Evolutionary conservation across 2,797 vertebrate genomes (phyloP).

Genomic region (Myotis pilosus): DNA sequence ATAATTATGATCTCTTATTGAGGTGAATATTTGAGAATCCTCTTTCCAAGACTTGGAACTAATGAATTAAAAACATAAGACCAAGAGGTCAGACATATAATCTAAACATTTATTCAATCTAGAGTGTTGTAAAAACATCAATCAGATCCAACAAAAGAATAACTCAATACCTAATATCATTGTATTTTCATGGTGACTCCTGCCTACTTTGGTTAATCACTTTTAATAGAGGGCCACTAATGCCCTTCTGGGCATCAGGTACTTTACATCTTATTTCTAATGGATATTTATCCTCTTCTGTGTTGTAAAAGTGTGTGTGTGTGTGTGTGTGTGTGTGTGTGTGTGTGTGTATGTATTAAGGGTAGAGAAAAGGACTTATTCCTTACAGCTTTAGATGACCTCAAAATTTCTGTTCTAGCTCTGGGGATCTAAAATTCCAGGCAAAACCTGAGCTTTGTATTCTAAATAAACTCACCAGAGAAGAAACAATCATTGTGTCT

Average conservation of each 20-base stretch:
- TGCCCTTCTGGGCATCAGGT: background rate
- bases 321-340: background rate
- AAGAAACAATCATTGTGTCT: background rate
- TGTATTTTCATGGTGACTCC: background rate
- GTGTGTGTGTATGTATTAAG: background rate
- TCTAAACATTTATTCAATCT: background rate
- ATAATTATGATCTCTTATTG: background rate
- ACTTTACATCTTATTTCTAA: background rate
- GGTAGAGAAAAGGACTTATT: background rate
- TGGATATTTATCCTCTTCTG: background rate
- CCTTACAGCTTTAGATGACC: background rate
- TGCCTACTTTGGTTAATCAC: background rate
- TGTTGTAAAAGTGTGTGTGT: background rate
- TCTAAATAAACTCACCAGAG: background rate
- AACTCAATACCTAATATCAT: background rate
- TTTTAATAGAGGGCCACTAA: background rate
- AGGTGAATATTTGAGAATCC: background rate
- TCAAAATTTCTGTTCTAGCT: background rate
- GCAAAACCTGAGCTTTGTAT: background rate
- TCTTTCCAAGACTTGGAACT: background rate
- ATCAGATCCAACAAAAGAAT: background rate
- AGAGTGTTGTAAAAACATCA: background rate
- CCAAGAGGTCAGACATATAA: background rate
- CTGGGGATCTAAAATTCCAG: background rate
- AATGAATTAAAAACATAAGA: background rate